phyloP scores from a whole-genome alignment of 2,888 invertebrate genomes.

The Dione juno region DNA sequence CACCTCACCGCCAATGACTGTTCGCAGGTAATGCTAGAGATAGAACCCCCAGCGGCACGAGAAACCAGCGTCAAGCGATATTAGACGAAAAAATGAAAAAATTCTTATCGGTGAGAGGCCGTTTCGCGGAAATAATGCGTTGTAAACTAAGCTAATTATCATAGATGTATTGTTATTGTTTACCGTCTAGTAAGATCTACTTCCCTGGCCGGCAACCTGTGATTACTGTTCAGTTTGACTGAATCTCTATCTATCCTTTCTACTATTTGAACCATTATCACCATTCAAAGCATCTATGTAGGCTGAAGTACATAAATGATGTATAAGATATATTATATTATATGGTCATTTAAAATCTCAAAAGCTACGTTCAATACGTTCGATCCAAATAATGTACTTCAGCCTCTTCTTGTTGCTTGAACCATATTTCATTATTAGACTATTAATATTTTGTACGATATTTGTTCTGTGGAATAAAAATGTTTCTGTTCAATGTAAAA shows the following conservation, averaged over 20 bases:
- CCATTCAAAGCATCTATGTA: constrained; percentile 41
- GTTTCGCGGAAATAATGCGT: constrained; percentile 66
- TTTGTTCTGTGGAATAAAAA: constrained; percentile 18
- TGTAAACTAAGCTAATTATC: constrained; percentile 74
- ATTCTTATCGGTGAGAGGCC: constrained; percentile 93
- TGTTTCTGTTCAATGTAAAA: constrained; percentile 29
- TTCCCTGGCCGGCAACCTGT: constrained; percentile 73
- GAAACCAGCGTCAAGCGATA: constrained; percentile 92
- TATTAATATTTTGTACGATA: constrained; percentile 4
- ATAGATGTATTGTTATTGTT: constrained; percentile 73
- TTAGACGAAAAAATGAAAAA: constrained; percentile 97
- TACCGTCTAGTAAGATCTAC: constrained; percentile 60
- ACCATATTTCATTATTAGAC: constrained; percentile 52
- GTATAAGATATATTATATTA: background rate
- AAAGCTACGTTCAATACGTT: background rate
- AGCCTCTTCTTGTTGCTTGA: constrained; percentile 62
- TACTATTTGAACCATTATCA: constrained; percentile 43
- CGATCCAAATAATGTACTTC: constrained; percentile 55
- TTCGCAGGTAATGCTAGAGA: constrained; percentile 84
- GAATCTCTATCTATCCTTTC: constrained; percentile 50
- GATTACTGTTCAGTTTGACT: constrained; percentile 66
- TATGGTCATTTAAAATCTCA: background rate
- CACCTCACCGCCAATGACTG: constrained; percentile 76
- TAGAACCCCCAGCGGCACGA: constrained; percentile 85
- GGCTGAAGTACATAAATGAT: constrained; percentile 45